phyloP scores from a whole-genome alignment of 2,888 invertebrate species.

The Erynnis tages region DNA sequence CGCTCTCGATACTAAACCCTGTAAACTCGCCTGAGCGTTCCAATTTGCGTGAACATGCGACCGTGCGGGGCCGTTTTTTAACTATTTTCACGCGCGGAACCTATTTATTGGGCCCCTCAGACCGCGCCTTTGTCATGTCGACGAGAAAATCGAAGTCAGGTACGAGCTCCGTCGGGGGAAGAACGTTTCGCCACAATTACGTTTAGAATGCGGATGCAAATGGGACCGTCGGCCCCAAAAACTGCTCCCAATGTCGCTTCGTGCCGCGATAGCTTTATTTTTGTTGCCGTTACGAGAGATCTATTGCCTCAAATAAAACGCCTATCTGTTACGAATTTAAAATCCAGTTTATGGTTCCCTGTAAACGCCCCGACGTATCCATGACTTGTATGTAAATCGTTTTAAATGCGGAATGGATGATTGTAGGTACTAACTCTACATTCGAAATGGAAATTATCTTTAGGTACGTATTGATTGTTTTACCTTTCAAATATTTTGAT shows the following conservation, averaged over 20 bases:
- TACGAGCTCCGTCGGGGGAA: conserved; percentile 59
- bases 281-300: conserved; percentile 71
- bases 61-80: conserved; percentile 58
- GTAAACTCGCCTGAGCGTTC: conserved; percentile 40
- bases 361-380: conserved; percentile 38
- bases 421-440: not conserved
- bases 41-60: conserved; percentile 49
- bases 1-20: conserved; percentile 46
- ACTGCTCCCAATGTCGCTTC: conserved; percentile 55
- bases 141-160: conserved; percentile 75
- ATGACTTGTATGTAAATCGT: conserved; percentile 30
- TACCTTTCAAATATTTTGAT: too few relatives aligned
- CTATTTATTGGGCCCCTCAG: conserved; percentile 76
- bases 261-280: conserved; percentile 69
- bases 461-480: too few relatives aligned
- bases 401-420: conserved; percentile 30
- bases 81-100: conserved; percentile 68
- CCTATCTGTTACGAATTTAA: conserved; percentile 70
- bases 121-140: conserved; percentile 79
- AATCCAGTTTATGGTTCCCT: conserved; percentile 60
- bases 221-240: conserved; percentile 69
- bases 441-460: too few relatives aligned
- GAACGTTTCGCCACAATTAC: conserved; percentile 71
- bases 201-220: conserved; percentile 75
- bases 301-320: conserved; percentile 74